Evolutionary conservation across 2,888 invertebrate species (phyloP).

Genomic region (Zeuzera pyrina): DNA sequence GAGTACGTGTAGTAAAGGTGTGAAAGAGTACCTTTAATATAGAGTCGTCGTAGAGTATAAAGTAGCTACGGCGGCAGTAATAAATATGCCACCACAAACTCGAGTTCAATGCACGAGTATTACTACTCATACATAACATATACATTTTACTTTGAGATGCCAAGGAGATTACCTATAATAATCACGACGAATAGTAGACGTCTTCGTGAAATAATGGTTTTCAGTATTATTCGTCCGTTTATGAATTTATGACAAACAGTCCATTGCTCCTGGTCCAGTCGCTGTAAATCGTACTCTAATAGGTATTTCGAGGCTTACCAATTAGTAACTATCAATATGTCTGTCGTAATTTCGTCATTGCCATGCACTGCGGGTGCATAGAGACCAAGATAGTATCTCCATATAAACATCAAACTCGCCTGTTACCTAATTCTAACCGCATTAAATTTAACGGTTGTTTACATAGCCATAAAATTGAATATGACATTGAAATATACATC

Average conservation of each 20-base stretch:
- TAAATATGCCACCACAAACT: slow-evolving; percentile 44
- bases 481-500: slow-evolving; percentile 37
- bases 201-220: slow-evolving; percentile 13
- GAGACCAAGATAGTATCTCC: slow-evolving; percentile 25
- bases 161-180: not conserved
- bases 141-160: no score
- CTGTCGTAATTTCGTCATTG: slow-evolving; percentile 47
- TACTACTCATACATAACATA: slow-evolving; percentile 14
- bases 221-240: slow-evolving; percentile 27
- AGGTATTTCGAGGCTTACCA: slow-evolving; percentile 33
- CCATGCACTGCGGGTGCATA: slow-evolving; percentile 19
- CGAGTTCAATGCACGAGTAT: slow-evolving; percentile 37
- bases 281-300: slow-evolving; percentile 30
- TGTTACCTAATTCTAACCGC: slow-evolving; percentile 25
- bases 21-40: no score
- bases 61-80: slow-evolving; percentile 29
- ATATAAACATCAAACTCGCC: slow-evolving; percentile 16
- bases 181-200: not conserved
- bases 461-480: slow-evolving; percentile 39
- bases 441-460: slow-evolving; percentile 36
- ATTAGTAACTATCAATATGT: slow-evolving; percentile 51
- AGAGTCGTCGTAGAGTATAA: slow-evolving; percentile 31
- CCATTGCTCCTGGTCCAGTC: slow-evolving; percentile 52
- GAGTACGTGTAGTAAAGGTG: no score
- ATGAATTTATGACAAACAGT: slow-evolving; percentile 55